A percentile compares a stretch with the other conserved stretches of the same genome.
These are phyloP conservation scores for Mesocricetus auratus DNA, from an alignment of 2,113 vertebrate species.

Conservation along the genomic window DNA sequence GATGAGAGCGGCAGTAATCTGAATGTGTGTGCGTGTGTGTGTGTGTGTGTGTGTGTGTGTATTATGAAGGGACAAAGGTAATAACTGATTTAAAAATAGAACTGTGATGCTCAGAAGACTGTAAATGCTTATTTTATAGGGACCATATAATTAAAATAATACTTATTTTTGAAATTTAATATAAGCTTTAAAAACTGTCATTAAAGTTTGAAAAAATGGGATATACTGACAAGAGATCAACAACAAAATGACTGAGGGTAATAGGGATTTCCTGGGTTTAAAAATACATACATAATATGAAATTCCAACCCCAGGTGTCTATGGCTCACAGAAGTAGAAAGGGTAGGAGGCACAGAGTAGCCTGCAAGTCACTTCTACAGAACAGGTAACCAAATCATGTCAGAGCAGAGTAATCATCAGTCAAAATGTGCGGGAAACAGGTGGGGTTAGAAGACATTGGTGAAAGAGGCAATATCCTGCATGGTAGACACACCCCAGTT, in stretches of 20 bases:
- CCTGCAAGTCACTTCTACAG: not conserved
- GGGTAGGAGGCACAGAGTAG: not conserved
- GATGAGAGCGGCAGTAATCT: not conserved
- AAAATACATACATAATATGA: not conserved
- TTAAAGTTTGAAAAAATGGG: not conserved
- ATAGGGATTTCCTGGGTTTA: not conserved
- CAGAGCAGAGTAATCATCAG: not conserved
- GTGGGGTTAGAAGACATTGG: not conserved
- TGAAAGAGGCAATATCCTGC: not conserved
- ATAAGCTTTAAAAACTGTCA: not conserved
- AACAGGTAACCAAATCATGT: not conserved
- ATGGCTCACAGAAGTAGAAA: not conserved
- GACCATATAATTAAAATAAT: not conserved
- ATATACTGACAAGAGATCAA: not conserved
- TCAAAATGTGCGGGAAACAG: not conserved
- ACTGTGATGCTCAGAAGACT: not conserved
- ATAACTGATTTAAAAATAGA: not conserved
- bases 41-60: not conserved
- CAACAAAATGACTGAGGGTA: not conserved
- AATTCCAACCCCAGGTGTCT: not conserved
- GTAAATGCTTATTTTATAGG: not conserved
- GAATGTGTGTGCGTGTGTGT: not conserved
- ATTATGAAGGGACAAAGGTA: not conserved
- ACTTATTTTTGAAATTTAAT: constrained; percentile 19
- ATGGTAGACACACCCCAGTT: not conserved